These are phyloP conservation scores for Tetramorium parvispinum DNA, from an alignment of 1,140 invertebrate species.

Conservation along the genomic window DNA sequence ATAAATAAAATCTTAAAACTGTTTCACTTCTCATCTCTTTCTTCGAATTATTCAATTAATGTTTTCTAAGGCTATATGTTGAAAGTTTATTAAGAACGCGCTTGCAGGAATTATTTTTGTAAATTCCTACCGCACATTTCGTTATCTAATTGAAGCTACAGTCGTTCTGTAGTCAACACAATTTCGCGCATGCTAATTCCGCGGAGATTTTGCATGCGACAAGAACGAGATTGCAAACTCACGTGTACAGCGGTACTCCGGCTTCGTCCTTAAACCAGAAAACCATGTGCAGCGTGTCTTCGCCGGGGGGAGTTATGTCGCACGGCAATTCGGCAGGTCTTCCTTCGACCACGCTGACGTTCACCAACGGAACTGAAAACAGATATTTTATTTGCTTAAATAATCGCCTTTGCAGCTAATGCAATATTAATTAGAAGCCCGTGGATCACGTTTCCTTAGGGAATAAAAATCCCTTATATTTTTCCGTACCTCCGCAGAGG, in stretches of 20 bases:
- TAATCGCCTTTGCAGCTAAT: background rate
- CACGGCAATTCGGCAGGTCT: slow-evolving; percentile 93
- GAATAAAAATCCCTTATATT: background rate
- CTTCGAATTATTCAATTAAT: background rate
- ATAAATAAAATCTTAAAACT: background rate
- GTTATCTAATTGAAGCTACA: background rate
- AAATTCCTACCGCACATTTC: background rate
- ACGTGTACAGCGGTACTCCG: slow-evolving; percentile 95
- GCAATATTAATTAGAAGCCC: background rate
- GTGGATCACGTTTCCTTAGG: background rate
- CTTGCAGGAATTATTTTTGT: background rate
- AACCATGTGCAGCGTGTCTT: slow-evolving; percentile 95
- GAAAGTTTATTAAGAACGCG: background rate
- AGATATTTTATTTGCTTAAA: slow-evolving; percentile 11
- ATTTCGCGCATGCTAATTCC: slow-evolving; percentile 27
- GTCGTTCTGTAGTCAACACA: slow-evolving; percentile 4
- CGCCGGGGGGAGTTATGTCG: slow-evolving; percentile 92
- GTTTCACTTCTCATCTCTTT: background rate
- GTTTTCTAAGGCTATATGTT: background rate
- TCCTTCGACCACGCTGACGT: slow-evolving; percentile 93
- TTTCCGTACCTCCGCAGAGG: too few relatives aligned
- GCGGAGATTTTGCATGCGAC: slow-evolving; percentile 5
- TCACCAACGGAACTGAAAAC: slow-evolving; percentile 88
- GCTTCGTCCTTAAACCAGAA: slow-evolving; percentile 95
- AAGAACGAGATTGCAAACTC: slow-evolving; percentile 78